These are phyloP conservation scores for Blera fallax DNA, from an alignment of 2,888 invertebrate genomes.

Conservation along the genomic window DNA sequence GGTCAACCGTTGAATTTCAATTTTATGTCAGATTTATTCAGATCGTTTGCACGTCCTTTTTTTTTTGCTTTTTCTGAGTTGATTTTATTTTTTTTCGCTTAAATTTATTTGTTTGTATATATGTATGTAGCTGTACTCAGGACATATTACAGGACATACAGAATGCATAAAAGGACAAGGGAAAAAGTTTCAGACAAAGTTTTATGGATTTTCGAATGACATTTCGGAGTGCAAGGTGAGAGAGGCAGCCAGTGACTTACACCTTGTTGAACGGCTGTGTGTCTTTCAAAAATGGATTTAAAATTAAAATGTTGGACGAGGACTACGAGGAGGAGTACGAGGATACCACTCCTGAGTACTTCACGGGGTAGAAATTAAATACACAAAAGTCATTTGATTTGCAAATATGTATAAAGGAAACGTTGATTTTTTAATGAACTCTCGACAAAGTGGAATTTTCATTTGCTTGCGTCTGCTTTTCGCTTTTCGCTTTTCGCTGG, in stretches of 20 bases:
- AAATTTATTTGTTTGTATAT: neutral
- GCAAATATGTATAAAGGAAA: conserved; percentile 53
- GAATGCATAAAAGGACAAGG: conserved; percentile 26
- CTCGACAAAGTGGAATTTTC: conserved; percentile 41
- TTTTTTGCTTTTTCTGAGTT: conserved; percentile 1
- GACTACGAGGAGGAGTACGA: neutral
- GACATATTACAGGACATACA: neutral
- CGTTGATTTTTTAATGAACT: conserved; percentile 59
- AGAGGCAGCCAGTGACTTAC: conserved; percentile 22
- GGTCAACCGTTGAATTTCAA: conserved; percentile 61
- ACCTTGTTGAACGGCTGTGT: conserved; percentile 20
- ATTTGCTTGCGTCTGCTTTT: conserved; percentile 34
- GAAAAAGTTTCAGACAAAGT: conserved; percentile 11
- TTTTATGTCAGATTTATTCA: conserved; percentile 71
- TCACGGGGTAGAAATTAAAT: conserved; percentile 27
- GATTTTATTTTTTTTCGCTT: conserved; percentile 19
- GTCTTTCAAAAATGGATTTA: conserved; percentile 51
- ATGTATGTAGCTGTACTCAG: neutral
- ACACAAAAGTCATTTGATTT: conserved; percentile 58
- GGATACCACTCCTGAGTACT: neutral
- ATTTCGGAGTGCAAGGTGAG: conserved; percentile 20
- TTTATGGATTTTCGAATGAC: conserved; percentile 39
- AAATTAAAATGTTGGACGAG: conserved; percentile 50
- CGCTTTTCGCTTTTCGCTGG: neutral
- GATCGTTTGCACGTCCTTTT: conserved; percentile 65